Evolutionary conservation across 2,888 invertebrate species (phyloP), one percentile per base, ranked within the genome.

Genomic region (Coelinius sp.): DNA sequence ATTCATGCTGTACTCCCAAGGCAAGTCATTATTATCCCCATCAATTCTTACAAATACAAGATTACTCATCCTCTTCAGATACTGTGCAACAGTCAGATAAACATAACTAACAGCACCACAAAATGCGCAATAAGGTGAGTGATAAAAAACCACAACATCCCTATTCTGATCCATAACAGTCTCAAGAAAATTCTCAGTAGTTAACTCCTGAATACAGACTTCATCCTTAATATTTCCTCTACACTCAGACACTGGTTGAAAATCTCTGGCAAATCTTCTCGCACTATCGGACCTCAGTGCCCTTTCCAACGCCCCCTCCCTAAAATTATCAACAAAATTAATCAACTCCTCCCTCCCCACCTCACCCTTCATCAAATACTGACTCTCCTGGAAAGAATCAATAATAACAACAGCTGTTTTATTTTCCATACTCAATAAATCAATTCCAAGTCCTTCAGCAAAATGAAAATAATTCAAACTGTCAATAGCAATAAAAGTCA

Each of bases 1-100:
- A 75, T 93, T 92, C 89, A 94, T 94, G 49, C 94, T 94, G 86
- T 92, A 94, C 85, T 94, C 92, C 96, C 96, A 97, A 0, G 95
- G 94, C 78, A 97, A 90, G 88, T 96, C 95, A 89, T 97, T 96
- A 0, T 91, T 89, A 81, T 94, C 93, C 20, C 94, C 95, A 89
- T 97, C 95, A 41, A 97, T 92, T 17, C 94, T 90, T 22, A 92
- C 91, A 79, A 94, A 93, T 71, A 87, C 81, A 5, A 93, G 78
- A 70, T 87, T 83, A 75, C 89, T 87, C 77, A 90, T 88, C 80
- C 89, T 82, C 73, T 89, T 83, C 75, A 92, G 90, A 85, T 92
- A 90, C 81, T 92, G 90, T 67, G 93, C 92, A 66, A 93, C 90
- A 53, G 91, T 91, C 71, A 94, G 88, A 81, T 93, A 91, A 35